Evolutionary conservation across 2,797 vertebrate genomes (phyloP), one percentile per base, ranked within the genome.

Genomic region (Craterocephalus amniculus): DNA sequence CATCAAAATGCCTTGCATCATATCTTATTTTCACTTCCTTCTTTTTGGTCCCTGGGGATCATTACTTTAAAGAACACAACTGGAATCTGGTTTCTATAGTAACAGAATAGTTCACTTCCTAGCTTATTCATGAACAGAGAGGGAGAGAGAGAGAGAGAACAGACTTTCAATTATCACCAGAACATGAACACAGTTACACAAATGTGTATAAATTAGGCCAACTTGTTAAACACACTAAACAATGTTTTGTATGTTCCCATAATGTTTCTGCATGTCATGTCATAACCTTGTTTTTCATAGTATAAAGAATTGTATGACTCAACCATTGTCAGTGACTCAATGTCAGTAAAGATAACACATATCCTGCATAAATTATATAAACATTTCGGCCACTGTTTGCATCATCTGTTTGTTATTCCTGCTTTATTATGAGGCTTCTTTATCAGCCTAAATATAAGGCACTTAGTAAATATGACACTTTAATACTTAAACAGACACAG

Each of bases 31-130:
- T 82, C 54, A 63, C 56, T 72, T 63, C 56, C 45, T 31, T 34
- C 34, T 56, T 74, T 48, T 77, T 76, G 51, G 61, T 80, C 77
- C 70, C 58, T 13, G 62, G 76, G 60, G 81, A 81, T 74, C 65
- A 58, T 79, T 72, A 78, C 73, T 77, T 72, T 73, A 87, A 81
- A 76, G 58, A 86, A 74, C 60, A 68, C 51, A 70, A 75, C 40
- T 58, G 31, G 75, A 61, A 78, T 79, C 67, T 61, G 69, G 83
- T 90, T 89, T 79, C 87, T 83, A 88, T 85, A 76, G 83, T 72
- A 88, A 87, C 84, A 45, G 52, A 69, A 81, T 86, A 70, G 68
- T 85, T 79, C 58, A 78, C 55, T 66, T 72, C 70, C 48, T 62
- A 57, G 63, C 58, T 81, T 67, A 70, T 70, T 51, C 56, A 72